Base-by-base conservation (phyloP, 2,113 vertebrate species). In the Lasiurus cinereus region DNA sequence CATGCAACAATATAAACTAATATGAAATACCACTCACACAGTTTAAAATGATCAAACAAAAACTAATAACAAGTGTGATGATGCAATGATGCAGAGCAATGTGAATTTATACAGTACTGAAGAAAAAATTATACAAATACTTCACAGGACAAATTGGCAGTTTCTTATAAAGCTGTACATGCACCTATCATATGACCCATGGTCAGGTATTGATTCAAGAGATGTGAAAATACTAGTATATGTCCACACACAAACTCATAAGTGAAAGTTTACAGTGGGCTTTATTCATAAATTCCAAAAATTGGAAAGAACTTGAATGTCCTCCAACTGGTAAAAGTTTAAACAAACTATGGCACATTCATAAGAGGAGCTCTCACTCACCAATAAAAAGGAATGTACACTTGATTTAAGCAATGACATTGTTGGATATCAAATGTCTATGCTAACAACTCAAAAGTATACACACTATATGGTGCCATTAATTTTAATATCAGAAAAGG, bases 121-220 rank as follows among this genome's bases (percentile, higher is more conserved):
- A 19, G 3, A 36, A 88, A 90, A 90, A 88, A 80, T 15, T 66
- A 52, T 33, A 83, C 19, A 67, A 80, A 43, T 36, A 83, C 14
- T 73, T 96, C 31, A 67, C 31, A 88, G 56, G 66, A 79, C 33
- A 92, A 69, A 11, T 73, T 74, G n/a, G 1, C 11, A 94, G 8
- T 31, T 95, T 91, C 73, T 72, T 86, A 77, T 89, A 93, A 93
- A 91, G 24, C 27, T 72, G 3, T 77, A 78, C 18, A 39, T 36
- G 82, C 0, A n/a, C 24, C 33, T 5, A 80, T 3, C 64, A 83
- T 69, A 43, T 43, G 29, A 84, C 21, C 50, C 80, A 78, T 50
- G 21, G 33, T 13, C 62, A 54, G 46, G 6, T 85, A 93, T 70
- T 85, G 92, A 86, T 48, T 93, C 48, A 77, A 67, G 22, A 87